phyloP scores from a whole-genome alignment of 2,113 vertebrate genomes.

The Pitta sordida region DNA sequence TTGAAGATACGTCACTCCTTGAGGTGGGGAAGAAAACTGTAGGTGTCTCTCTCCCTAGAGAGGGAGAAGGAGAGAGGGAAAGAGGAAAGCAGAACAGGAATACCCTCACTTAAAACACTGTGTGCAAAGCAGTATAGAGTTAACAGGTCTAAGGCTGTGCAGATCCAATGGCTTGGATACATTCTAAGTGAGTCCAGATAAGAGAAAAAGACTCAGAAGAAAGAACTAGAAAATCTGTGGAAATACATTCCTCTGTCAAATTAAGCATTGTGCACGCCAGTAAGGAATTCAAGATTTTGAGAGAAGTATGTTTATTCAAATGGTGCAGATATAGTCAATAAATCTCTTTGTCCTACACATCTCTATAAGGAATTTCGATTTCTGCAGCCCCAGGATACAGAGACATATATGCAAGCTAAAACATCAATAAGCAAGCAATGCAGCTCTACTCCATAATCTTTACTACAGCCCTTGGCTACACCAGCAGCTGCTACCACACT shows the following conservation, averaged over 20 bases:
- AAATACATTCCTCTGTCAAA: not conserved
- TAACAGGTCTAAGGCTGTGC: not conserved
- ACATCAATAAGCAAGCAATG: not conserved
- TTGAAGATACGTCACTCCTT: not conserved
- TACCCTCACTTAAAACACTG: no score
- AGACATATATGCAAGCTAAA: not conserved
- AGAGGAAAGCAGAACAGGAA: not conserved
- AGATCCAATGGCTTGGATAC: not conserved
- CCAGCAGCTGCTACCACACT: not conserved
- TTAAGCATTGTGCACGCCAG: not conserved
- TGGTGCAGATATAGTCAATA: not conserved
- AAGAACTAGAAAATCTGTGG: not conserved
- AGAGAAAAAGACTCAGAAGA: not conserved
- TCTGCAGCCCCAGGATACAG: not conserved
- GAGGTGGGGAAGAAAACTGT: accelerated
- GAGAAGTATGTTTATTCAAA: not conserved
- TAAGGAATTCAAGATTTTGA: not conserved
- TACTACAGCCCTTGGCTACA: not conserved
- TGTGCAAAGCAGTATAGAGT: not conserved
- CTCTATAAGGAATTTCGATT: not conserved
- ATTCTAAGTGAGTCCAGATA: not conserved
- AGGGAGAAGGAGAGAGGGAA: not conserved
- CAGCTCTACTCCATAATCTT: not conserved
- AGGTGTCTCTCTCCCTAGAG: not conserved
- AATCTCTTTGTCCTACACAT: not conserved